A percentile compares a stretch with the other conserved stretches of the same genome.
phyloP scores from a whole-genome alignment of 2,888 invertebrate species.

The Papilio gigon region DNA sequence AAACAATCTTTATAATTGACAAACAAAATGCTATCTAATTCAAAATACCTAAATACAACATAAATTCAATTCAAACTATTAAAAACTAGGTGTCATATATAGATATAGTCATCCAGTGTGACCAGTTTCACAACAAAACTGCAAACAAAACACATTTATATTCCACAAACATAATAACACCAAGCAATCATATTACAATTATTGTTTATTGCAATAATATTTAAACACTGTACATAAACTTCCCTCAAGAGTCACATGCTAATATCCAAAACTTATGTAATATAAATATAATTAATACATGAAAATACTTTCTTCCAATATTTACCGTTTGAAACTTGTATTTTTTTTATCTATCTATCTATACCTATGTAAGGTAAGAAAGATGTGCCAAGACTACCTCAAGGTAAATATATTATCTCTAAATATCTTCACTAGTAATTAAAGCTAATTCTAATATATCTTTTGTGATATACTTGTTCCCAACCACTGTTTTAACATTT shows the following conservation, averaged over 20 bases:
- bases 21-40: neutral
- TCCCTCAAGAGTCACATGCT: neutral
- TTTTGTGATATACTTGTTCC: too few species aligned
- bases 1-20: neutral
- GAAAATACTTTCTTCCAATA: too few species aligned
- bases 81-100: neutral
- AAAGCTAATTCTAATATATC: too few species aligned
- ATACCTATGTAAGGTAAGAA: too few species aligned
- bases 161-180: conserved; percentile 29
- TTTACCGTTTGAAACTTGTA: too few species aligned
- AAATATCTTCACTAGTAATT: too few species aligned
- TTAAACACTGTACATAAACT: conserved; percentile 38
- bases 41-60: neutral
- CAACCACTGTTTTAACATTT: conserved; percentile 1
- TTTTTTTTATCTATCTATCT: too few species aligned
- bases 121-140: conserved; percentile 21
- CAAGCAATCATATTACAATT: conserved; percentile 26
- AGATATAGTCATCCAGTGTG: conserved; percentile 10
- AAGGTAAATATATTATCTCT: too few species aligned
- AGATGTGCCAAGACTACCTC: too few species aligned
- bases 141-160: conserved; percentile 31
- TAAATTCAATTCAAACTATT: neutral
- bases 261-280: neutral
- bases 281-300: too few species aligned
- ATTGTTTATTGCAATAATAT: conserved; percentile 43